Percentiles rank a stretch among this genome's conserved stretches.
Conservation (phyloP, 2,888 invertebrate genomes). For the Nephrotoma flavescens region DNA sequence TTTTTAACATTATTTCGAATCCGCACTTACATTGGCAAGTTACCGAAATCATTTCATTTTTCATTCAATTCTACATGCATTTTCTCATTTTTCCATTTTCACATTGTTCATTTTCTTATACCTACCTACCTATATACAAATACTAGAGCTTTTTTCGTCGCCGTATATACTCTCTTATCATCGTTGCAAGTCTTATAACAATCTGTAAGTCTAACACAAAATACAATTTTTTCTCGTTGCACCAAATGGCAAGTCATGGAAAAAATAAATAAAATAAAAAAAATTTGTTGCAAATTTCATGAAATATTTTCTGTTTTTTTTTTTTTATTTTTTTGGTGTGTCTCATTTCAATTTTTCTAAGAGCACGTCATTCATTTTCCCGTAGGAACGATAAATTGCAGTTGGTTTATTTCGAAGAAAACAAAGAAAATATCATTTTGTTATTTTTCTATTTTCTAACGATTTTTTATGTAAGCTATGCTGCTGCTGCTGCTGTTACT, state of each 20-base stretch:
- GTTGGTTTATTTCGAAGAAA: conserved; percentile 4
- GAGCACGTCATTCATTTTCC: conserved; percentile 12
- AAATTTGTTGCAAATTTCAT: neutral
- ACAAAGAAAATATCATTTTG: neutral
- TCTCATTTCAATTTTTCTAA: conserved; percentile 10
- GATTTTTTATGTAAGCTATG: neutral
- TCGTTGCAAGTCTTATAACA: neutral
- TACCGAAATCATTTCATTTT: neutral
- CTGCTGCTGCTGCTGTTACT: neutral
- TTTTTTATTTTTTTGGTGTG: neutral
- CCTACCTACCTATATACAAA: neutral
- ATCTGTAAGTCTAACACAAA: neutral
- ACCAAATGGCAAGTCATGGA: neutral
- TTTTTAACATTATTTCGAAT: neutral
- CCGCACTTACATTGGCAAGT: neutral
- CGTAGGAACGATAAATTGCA: conserved; percentile 12
- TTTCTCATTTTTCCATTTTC: neutral
- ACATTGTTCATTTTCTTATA: neutral
- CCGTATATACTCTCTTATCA: neutral
- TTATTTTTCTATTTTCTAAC: neutral
- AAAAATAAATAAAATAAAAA: neutral
- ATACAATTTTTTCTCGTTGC: neutral
- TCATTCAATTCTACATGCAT: neutral
- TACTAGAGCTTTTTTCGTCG: neutral
- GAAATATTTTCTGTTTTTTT: neutral